Evolutionary conservation across 2,888 invertebrate genomes (phyloP), one percentile per base, ranked within the genome.

Genomic region (Sesia apiformis): DNA sequence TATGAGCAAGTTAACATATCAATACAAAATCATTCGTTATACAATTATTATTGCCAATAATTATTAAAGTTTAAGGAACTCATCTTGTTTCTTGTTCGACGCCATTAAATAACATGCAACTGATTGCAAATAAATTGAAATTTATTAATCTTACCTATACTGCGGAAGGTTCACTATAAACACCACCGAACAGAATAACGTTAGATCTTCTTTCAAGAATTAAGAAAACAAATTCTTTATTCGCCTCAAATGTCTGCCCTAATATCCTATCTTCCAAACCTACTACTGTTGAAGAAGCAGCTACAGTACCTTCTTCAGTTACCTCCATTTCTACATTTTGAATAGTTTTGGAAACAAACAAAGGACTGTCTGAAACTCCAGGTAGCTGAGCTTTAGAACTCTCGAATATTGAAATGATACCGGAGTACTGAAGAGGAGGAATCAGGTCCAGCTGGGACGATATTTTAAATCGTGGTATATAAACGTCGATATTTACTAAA

Each of bases 291-390:
- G 92, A 91, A 0, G 92, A 92, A 0, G 92, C 90, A 0, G 94
- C 94, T 3, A 92, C 91, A 0, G 94, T 94, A 0, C 95, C 95
- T 68, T 93, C 91, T 77, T 95, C 95, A 54, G 91, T 92, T 0
- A 95, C 94, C 65, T 94, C 93, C 55, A 95, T 91, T 64, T 92
- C 91, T 0, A 94, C 93, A 64, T 92, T 93, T 67, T 95, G 95
- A 8, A 94, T 81, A 0, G 93, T 81, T 51, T 91, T 85, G 0
- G 92, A 91, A 3, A 94, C 86, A 64, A 80, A 91, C 23, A 93
- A 74, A 4, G 91, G 81, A 57, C 89, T 87, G 4, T 85, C 89
- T 0, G 91, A 86, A 49, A 94, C 90, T 23, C 92, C 92, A 4
- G 91, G 85, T 7, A 94, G 75, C 66, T 93, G 84, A 0, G 94